Conservation (phyloP, 2,797 vertebrate species). For the Parambassis ranga region DNA sequence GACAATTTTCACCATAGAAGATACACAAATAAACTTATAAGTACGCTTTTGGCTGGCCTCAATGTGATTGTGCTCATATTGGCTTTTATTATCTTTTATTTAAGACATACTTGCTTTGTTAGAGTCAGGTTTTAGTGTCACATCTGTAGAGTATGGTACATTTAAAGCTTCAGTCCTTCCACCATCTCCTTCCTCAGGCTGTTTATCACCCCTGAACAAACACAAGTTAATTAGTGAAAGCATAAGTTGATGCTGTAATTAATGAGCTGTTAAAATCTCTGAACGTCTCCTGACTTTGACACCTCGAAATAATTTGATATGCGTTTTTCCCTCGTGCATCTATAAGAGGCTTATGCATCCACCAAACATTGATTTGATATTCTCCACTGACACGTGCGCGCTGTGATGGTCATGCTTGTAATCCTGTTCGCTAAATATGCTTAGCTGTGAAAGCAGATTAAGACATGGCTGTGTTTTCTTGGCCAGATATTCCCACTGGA, state of each 20-base stretch:
- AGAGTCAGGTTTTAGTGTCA: not conserved
- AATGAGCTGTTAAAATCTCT: constrained; percentile 51
- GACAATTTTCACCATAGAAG: no score
- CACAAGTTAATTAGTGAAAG: constrained; percentile 45
- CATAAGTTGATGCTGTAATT: constrained; percentile 63
- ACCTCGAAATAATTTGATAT: constrained; percentile 64
- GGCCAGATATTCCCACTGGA: constrained; percentile 67
- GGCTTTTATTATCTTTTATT: no score
- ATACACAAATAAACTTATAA: no score
- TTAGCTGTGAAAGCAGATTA: constrained; percentile 81
- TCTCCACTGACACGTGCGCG: constrained; percentile 68
- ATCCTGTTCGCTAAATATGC: constrained; percentile 80
- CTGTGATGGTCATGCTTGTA: constrained; percentile 80
- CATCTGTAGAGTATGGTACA: constrained; percentile 9
- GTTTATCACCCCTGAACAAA: constrained; percentile 51
- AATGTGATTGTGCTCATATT: no score
- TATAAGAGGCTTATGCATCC: constrained; percentile 72
- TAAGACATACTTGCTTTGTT: not conserved
- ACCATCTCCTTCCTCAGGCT: not conserved
- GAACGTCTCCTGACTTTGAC: constrained; percentile 39
- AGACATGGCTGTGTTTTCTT: constrained; percentile 74
- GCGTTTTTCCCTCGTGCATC: constrained; percentile 49
- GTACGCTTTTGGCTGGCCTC: no score
- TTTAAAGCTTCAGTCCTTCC: constrained; percentile 32
- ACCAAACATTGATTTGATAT: constrained; percentile 75